Base-by-base conservation (phyloP, 2,888 invertebrate genomes). In the Podotricha telesiphe region DNA sequence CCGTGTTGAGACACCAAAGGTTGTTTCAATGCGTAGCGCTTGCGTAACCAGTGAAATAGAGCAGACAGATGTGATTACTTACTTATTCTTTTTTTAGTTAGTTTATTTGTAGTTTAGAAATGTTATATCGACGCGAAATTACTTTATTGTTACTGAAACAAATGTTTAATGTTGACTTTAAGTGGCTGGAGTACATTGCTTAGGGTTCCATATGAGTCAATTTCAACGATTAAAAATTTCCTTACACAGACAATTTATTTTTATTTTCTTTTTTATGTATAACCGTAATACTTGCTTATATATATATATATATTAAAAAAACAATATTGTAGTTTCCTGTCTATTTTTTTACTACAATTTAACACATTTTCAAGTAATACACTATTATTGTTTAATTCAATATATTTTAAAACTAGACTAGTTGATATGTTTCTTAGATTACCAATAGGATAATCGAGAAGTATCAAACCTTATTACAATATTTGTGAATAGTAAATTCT, bases 1-100 rank as follows among this genome's bases (percentile, higher is more conserved):
- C 73, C 67, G 58, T 20, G 78, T 81, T 82, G 83, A 81, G 83
- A 80, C 82, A 86, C 80, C 76, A 83, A 82, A 86, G 84, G 84
- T 84, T 81, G 79, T 72, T 72, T 72, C 72, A 80, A 80, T 83
- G 83, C 85, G 83, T 84, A 73, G 65, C 65, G 47, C 72, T 82
- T 81, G 73, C 81, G 75, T 77, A 84, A 84, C 73, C 70, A 59
- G 67, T 67, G 78, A 80, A 80, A 76, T 78, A 79, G 78, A 78
- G 77, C 77, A 77, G 80, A 84, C 77, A 84, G 81, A 80, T 80
- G 80, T 77, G 76, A 80, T 80, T 78, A 77, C 77, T 78, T 70
- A 51, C 67, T 67, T 68, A 68, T 72, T 71, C 70, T 72, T 72
- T 58, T 63, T 55, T 63, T 67, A n/a, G n/a, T n/a, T n/a, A n/a